Conservation (phyloP, 92 coral and sea anemone genomes). For the Phenganax marumi region DNA sequence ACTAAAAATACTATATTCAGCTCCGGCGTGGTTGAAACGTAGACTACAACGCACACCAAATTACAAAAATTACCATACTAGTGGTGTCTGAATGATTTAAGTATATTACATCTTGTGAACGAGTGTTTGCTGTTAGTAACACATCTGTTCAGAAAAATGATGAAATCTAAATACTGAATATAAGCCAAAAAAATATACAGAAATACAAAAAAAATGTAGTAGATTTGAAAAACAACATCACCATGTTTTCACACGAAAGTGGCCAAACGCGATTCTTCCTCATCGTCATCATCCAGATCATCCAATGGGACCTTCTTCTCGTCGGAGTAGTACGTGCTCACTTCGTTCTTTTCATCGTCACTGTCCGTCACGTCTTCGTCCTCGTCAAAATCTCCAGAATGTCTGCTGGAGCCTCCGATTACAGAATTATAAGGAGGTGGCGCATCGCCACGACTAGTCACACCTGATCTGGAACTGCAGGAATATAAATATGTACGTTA, state of each 20-base stretch:
- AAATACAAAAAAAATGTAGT: not conserved
- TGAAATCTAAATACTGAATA: not conserved
- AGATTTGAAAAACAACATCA: not conserved
- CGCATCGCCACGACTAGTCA: conserved; percentile 34
- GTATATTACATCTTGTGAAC: no score
- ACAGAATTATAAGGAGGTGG: conserved; percentile 25
- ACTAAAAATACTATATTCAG: no score
- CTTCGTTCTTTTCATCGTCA: conserved; percentile 44
- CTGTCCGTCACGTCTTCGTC: conserved; percentile 29
- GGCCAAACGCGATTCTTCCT: conserved; percentile 24
- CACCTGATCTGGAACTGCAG: conserved; percentile 32
- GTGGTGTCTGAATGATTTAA: no score
- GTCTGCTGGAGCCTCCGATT: conserved; percentile 34
- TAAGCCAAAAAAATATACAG: conserved; percentile 2
- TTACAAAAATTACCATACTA: no score
- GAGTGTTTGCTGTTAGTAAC: no score
- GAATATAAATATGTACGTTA: not conserved
- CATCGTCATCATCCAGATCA: conserved; percentile 36
- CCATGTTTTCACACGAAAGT: conserved; percentile 33
- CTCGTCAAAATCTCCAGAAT: conserved; percentile 40
- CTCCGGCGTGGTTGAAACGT: no score
- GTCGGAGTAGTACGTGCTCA: conserved; percentile 41
- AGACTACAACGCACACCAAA: no score
- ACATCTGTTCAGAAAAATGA: not conserved
- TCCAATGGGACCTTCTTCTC: conserved; percentile 40